Conservation (phyloP, 2,113 vertebrate species). For the Electrona antarctica region DNA sequence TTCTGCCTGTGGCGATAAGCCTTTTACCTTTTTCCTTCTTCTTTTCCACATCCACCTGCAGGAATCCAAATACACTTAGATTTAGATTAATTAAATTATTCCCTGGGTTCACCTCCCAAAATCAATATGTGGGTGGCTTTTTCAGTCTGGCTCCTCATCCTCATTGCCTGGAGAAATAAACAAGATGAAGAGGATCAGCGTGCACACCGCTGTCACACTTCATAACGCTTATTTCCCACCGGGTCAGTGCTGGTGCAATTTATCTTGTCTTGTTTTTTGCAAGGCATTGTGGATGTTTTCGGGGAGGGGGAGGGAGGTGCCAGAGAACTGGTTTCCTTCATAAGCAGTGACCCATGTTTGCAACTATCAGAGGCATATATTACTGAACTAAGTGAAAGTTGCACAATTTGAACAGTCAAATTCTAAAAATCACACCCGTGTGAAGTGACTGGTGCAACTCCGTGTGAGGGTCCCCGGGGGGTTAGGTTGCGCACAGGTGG, state of each 20-base stretch:
- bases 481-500: no score
- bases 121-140: slow-evolving; percentile 67
- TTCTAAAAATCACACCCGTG: no score
- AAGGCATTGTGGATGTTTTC: slow-evolving; percentile 20
- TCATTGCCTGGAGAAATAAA: slow-evolving; percentile 68
- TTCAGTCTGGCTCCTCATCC: slow-evolving; percentile 39
- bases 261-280: slow-evolving; percentile 53
- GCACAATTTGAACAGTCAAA: no score
- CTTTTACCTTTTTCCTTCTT: neutral
- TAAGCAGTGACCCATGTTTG: neutral
- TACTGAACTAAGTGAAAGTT: no score
- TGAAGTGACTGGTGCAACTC: no score
- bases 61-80: slow-evolving; percentile 56
- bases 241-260: slow-evolving; percentile 52
- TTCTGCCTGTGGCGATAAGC: slow-evolving; percentile 26
- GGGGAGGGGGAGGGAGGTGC: neutral
- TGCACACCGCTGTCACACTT: slow-evolving; percentile 63
- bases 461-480: no score
- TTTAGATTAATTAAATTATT: slow-evolving; percentile 67
- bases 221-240: slow-evolving; percentile 74
- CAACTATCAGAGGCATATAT: no score
- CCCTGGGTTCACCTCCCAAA: slow-evolving; percentile 46
- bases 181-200: slow-evolving; percentile 66
- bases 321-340: neutral
- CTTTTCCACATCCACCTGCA: slow-evolving; percentile 26